phyloP scores from a whole-genome alignment of 2,797 vertebrate species.

The Periophthalmus magnuspinnatus region DNA sequence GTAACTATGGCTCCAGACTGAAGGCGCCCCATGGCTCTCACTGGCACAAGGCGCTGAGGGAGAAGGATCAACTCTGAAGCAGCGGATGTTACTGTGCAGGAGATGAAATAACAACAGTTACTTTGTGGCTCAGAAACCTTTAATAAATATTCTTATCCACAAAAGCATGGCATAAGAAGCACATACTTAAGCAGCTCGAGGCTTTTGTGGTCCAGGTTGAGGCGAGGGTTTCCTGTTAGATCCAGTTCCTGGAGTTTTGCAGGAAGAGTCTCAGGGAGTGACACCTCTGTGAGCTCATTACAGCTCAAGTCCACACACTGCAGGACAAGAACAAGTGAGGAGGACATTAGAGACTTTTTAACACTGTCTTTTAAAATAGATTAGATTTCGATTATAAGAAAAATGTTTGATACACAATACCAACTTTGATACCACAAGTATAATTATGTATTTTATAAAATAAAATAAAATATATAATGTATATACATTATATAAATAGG shows the following conservation, averaged over 20 bases:
- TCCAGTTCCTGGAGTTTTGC: conserved; percentile 93
- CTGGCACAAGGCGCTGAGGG: conserved; percentile 75
- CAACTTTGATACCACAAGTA: not conserved
- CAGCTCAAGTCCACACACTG: conserved; percentile 96
- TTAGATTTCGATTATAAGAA: not conserved
- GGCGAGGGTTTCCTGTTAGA: conserved; percentile 91
- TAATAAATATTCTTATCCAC: not conserved
- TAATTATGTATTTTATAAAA: not conserved
- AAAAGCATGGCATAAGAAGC: not conserved
- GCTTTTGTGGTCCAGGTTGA: conserved; percentile 92
- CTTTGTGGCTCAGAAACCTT: not conserved
- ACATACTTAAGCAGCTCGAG: conserved; percentile 94
- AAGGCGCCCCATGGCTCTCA: conserved; percentile 86
- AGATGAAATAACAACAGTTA: not conserved
- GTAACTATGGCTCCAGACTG: conserved; percentile 96
- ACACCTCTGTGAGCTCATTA: conserved; percentile 91
- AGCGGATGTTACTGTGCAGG: conserved; percentile 88
- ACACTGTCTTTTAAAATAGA: not conserved
- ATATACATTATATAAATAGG: no score
- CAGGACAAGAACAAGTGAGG: not conserved
- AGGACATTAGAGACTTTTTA: not conserved
- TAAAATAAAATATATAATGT: no score
- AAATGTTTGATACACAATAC: not conserved
- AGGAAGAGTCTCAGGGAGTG: conserved; percentile 89
- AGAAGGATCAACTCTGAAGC: conserved; percentile 92